These are phyloP conservation scores for Macquaria ambigua DNA, from an alignment of 2,113 vertebrate species.

Conservation along the genomic window DNA sequence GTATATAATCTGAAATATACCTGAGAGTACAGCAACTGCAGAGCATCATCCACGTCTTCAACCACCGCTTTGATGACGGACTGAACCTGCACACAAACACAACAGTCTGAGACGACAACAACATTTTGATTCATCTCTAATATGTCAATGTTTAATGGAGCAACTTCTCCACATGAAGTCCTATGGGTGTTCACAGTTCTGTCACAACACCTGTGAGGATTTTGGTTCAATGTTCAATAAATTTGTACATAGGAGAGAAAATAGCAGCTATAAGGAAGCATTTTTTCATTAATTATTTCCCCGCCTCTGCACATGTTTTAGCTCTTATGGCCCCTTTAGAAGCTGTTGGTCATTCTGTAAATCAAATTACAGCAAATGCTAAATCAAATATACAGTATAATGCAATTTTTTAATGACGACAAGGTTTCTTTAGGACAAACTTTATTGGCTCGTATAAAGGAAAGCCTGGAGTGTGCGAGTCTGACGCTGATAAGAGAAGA, in stretches of 20 bases:
- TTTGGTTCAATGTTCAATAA: neutral
- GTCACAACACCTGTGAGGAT: too few species aligned
- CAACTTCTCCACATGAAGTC: too few species aligned
- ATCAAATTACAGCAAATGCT: neutral
- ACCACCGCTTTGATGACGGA: conserved; percentile 44
- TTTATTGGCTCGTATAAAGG: neutral
- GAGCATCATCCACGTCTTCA: conserved; percentile 70
- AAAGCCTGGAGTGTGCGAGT: neutral
- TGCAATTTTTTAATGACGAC: neutral
- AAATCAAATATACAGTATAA: neutral
- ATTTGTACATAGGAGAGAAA: neutral
- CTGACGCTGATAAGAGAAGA: neutral
- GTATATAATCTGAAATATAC: conserved; percentile 30
- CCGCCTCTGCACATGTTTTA: neutral
- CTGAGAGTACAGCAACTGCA: conserved; percentile 76
- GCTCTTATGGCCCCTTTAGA: neutral
- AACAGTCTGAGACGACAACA: neutral
- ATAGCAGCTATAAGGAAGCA: neutral
- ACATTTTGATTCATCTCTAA: neutral
- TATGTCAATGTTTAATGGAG: too few species aligned
- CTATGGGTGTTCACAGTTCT: too few species aligned
- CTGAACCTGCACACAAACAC: conserved; percentile 58
- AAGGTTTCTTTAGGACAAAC: neutral
- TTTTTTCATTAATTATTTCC: neutral
- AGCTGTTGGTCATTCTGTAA: neutral